Evolutionary conservation across 2,113 vertebrate genomes (phyloP).

Genomic region (Chaetops frenatus): DNA sequence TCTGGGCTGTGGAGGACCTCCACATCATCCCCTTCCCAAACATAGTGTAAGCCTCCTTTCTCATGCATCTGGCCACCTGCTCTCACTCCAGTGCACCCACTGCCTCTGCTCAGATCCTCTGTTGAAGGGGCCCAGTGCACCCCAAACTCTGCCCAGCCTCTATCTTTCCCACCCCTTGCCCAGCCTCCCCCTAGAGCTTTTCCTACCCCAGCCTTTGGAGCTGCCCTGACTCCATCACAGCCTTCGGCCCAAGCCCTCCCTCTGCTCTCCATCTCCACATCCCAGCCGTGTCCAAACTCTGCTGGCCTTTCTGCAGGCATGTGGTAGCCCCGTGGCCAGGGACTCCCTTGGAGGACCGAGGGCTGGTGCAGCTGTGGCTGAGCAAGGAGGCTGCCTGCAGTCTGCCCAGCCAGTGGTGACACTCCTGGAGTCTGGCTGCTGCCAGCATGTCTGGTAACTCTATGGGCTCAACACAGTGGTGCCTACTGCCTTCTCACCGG

Average conservation of each 20-base stretch:
- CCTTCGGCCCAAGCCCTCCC: not conserved
- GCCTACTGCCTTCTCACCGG: not conserved
- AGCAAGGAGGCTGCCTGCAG: not conserved
- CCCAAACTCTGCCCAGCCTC: not conserved
- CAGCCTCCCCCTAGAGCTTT: not conserved
- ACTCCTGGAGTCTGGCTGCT: not conserved
- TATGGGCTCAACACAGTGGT: not conserved
- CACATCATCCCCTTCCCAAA: not conserved
- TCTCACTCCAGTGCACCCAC: not conserved
- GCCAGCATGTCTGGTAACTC: not conserved
- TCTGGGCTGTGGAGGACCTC: not conserved
- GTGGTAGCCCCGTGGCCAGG: not conserved
- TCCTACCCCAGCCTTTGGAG: not conserved
- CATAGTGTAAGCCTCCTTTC: not conserved
- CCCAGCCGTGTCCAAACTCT: fast-evolving
- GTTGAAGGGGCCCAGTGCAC: not conserved
- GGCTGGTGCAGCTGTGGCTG: not conserved
- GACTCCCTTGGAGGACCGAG: not conserved
- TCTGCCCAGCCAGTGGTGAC: not conserved
- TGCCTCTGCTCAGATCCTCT: not conserved
- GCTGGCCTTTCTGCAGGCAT: fast-evolving
- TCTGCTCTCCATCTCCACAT: not conserved
- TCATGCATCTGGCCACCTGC: fast-evolving
- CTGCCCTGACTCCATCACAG: not conserved
- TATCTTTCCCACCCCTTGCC: not conserved